Evolutionary conservation across 2,797 vertebrate genomes (phyloP), one percentile per base, ranked within the genome.

Genomic region (Spatula clypeata): DNA sequence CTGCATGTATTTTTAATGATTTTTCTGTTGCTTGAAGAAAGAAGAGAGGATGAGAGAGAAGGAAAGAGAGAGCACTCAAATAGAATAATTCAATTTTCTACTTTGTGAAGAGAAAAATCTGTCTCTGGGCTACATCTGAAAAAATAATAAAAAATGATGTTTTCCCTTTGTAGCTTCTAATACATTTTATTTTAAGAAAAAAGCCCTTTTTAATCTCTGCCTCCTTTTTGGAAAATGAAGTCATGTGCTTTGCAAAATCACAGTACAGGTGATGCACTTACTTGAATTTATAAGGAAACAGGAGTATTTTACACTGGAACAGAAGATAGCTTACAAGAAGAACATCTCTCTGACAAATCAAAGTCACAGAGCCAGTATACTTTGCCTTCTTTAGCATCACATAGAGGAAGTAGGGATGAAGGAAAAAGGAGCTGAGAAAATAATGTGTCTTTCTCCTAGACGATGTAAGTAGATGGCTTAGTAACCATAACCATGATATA

Each of bases 41-140:
- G 51, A 67, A 82, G 83, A 89, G 73, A 94, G 38, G 55, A 94
- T 90, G 55, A 95, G 51, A 21, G 21, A 84, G 31, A 72, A 83
- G 38, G 82, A 64, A 88, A 57, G 71, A 86, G 70, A 94, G 62
- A 84, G 77, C 8, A 29, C 57, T 96, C 32, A 79, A 61, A 88
- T 55, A 87, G 88, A 95, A 95, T 97, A 96, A 96, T 95, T 96
- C 67, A 88, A 69, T 96, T 95, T 97, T 88, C 70, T 94, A 88
- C 80, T 91, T 69, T 65, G 36, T 88, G 77, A 90, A 90, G 60
- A 93, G 94, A 93, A 97, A 94, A 95, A 86, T 79, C 74, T 94
- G 83, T 92, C 86, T 94, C 71, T 93, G 53, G 90, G 77, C 88
- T 95, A 93, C 42, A 76, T 61, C 60, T 88, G 34, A 91, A 97